Conservation (phyloP, 2,797 vertebrate species). For the Pygocentrus nattereri region DNA sequence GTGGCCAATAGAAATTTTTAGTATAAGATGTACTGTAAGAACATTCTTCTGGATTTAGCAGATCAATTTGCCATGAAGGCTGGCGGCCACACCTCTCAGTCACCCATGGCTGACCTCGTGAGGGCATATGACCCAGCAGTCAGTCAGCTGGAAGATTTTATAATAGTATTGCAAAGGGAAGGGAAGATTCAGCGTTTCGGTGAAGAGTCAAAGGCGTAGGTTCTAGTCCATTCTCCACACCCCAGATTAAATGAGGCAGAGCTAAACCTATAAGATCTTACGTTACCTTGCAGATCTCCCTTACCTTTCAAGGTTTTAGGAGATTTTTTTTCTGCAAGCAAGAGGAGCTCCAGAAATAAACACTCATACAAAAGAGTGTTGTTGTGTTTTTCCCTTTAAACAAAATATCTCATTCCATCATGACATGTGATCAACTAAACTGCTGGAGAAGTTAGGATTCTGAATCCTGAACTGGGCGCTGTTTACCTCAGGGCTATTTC, state of each 20-base stretch:
- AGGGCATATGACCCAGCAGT: conserved; percentile 2
- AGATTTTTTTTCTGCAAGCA: not conserved
- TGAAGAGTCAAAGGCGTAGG: conserved; percentile 20
- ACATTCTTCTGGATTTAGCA: conserved; percentile 31
- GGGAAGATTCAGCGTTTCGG: conserved; percentile 19
- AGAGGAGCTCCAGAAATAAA: not conserved
- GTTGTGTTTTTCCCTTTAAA: not conserved
- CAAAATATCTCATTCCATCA: not conserved
- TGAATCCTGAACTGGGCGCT: not conserved
- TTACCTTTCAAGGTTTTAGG: not conserved
- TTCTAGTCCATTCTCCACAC: not conserved
- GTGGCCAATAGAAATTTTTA: conserved; percentile 25
- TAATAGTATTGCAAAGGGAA: conserved; percentile 30
- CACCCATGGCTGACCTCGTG: conserved; percentile 36
- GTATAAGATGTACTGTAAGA: conserved; percentile 30
- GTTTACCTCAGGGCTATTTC: not conserved
- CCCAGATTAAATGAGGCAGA: not conserved
- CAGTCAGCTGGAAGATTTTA: conserved; percentile 36
- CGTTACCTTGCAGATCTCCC: not conserved
- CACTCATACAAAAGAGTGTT: not conserved
- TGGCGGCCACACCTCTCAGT: conserved; percentile 45
- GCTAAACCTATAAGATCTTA: not conserved
- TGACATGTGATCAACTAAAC: not conserved
- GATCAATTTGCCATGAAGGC: conserved; percentile 44
- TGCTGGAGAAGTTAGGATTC: not conserved